phyloP scores from a whole-genome alignment of 2,888 invertebrate genomes.

The Polymixis flavicincta region DNA sequence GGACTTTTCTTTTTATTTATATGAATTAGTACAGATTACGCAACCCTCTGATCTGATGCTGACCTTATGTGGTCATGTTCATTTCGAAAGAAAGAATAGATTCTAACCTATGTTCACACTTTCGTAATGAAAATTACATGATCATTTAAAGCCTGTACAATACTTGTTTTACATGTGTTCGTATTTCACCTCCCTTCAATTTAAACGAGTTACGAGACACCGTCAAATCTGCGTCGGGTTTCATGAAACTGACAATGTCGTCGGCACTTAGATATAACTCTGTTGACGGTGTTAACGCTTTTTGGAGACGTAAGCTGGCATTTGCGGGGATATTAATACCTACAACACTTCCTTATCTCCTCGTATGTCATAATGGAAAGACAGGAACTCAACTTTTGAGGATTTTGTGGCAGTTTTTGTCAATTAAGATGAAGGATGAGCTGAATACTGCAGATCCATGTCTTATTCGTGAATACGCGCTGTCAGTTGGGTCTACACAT shows the following conservation, averaged over 20 bases:
- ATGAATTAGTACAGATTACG: too few relatives aligned
- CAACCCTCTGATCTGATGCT: too few relatives aligned
- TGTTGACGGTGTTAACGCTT: background rate
- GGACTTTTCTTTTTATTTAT: too few relatives aligned
- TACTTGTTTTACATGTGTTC: background rate
- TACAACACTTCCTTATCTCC: background rate
- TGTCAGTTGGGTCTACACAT: background rate
- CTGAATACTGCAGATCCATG: background rate
- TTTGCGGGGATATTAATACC: slow-evolving; percentile 1
- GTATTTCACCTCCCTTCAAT: background rate
- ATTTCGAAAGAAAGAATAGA: too few relatives aligned
- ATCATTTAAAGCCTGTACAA: background rate
- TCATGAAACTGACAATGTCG: slow-evolving; percentile 9
- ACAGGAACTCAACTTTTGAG: too few relatives aligned
- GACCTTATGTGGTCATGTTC: too few relatives aligned
- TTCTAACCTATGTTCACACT: background rate
- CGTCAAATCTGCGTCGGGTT: slow-evolving; percentile 10
- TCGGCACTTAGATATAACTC: background rate
- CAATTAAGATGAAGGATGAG: background rate
- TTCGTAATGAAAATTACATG: background rate
- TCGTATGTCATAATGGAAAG: background rate
- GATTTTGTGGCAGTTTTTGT: background rate
- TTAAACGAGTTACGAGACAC: slow-evolving; percentile 1
- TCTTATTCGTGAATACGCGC: background rate
- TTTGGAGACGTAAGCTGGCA: background rate